Evolutionary conservation across 37 sponge, comb jelly and placozoan genomes (phyloP), one percentile per base, ranked within the genome.

Genomic region (Trichoplax adhaerens): DNA sequence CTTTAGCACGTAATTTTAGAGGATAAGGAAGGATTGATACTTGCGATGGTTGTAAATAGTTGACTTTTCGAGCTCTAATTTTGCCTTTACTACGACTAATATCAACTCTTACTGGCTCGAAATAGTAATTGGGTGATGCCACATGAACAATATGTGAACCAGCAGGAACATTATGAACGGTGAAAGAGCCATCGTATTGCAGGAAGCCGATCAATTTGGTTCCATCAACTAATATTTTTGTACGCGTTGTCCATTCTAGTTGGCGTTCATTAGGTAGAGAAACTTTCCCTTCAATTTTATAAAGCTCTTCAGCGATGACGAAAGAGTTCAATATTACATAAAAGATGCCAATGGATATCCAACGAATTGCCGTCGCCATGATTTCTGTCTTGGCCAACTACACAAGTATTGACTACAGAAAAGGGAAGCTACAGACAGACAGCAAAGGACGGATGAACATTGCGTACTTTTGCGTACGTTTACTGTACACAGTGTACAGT

Each of bases 121-220:
- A 91, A 46, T 80, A 78, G 72, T 83, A 74, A 55, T 91, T 90
- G 1, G 91, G 86, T 56, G 85, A 76, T 1, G 73, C 6, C 3
- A 95, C 91, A 58, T 95, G 88, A 1, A 95, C 84, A 0, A 95
- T 72, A 59, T 91, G 87, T 12, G 91, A 78, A 49, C 97, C 97
- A 56, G 97, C 77, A 0, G 86, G 84, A 1, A 95, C 82, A 66
- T 73, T 72, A 50, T 76, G 71, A 48, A 91, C 77, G 3, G 61
- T 64, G 65, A 91, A 91, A 29, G 77, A 71, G 6, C 93, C 93
- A 52, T 84, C 82, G n/a, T 66, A 12, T 63, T 74, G 80, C 56
- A 91, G 56, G 55, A 77, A 88, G 12, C 93, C 93, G 58, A 56
- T 47, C 53, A 58, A 85, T n/a, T 65, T 60, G 5, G 88, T 88